Evolutionary conservation across 2,888 invertebrate species (phyloP), one percentile per base, ranked within the genome.

Genomic region (Apodemia hepburni): DNA sequence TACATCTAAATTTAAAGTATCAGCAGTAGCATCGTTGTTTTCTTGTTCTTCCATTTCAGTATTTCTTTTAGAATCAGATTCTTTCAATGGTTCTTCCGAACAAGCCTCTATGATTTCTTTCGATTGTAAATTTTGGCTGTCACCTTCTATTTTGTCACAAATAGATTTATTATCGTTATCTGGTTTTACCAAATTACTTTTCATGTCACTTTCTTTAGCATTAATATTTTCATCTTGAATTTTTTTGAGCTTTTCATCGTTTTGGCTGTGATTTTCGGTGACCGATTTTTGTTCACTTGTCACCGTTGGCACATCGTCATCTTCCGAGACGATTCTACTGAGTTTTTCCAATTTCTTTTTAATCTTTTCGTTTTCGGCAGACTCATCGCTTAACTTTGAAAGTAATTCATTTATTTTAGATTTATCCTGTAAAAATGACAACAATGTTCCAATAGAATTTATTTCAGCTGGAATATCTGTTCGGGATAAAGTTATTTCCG

Each of bases 311-410:
- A 54, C 3, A 12, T 83, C 76, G 70, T 90, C 84, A 65, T 91
- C 84, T 71, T 93, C 93, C 0, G 92, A 92, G 18, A 92, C 92
- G 6, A 93, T 92, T 72, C 92, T 92, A 66, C 93, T 88, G 1
- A 93, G 83, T 71, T 89, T 93, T 71, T 93, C 92, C 29, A 94
- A 87, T 70, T 92, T 93, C 70, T 93, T 93, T 70, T 92, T 92
- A 61, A 93, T 86, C 75, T 92, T 92, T 62, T 92, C 85, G 70
- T 90, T 87, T 60, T 86, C 87, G 68, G 72, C 76, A 2, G 88
- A 75, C 59, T 85, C 73, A 57, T 88, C 87, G 29, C 88, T 87
- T 47, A 92, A 69, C 76, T 84, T 78, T 35, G 78, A 80, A 12
- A 93, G 73, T 60, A 92, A 79, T 68, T 92, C 85, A 71, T 92